These are phyloP conservation scores for Drosophila percnosoma DNA, from an alignment of 2,888 invertebrate genomes.

Conservation along the genomic window DNA sequence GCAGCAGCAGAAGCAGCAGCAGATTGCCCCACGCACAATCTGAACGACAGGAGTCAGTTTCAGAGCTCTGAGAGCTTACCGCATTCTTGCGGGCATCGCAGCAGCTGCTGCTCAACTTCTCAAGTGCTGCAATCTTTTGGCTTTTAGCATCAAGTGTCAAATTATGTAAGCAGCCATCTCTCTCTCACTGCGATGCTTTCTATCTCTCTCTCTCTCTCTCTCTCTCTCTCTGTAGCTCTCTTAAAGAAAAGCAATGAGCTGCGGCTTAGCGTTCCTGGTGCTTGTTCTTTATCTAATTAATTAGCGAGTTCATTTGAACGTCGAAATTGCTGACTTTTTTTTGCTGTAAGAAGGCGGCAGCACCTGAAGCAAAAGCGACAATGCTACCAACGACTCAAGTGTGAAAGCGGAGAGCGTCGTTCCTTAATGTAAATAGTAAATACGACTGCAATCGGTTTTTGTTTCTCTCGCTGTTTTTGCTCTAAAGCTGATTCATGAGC, in stretches of 20 bases:
- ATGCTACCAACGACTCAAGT: not conserved
- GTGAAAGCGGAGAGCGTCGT: not conserved
- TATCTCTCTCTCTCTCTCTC: not conserved
- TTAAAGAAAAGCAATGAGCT: conserved; percentile 3
- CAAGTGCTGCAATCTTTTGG: conserved; percentile 61
- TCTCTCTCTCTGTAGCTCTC: not conserved
- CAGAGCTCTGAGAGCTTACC: conserved; percentile 21
- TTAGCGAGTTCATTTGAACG: conserved; percentile 51
- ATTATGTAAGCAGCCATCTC: conserved; percentile 32
- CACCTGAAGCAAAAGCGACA: conserved; percentile 17
- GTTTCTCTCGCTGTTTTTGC: not conserved
- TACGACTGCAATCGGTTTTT: conserved; percentile 1
- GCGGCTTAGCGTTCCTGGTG: conserved; percentile 23
- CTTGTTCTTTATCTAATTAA: conserved; percentile 54
- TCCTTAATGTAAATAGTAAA: conserved; percentile 13
- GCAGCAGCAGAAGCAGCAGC: conserved; percentile 2
- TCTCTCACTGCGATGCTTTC: not conserved
- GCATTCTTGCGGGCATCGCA: conserved; percentile 43
- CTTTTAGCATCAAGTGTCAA: conserved; percentile 49
- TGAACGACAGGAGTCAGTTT: conserved; percentile 15
- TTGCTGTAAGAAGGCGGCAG: conserved; percentile 12
- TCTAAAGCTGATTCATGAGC: conserved; percentile 37
- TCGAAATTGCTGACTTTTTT: conserved; percentile 49
- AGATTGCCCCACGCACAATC: conserved; percentile 1
- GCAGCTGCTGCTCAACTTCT: conserved; percentile 10